These are phyloP conservation scores for Phoeniculus purpureus DNA, from an alignment of 2,797 vertebrate genomes.

Conservation along the genomic window DNA sequence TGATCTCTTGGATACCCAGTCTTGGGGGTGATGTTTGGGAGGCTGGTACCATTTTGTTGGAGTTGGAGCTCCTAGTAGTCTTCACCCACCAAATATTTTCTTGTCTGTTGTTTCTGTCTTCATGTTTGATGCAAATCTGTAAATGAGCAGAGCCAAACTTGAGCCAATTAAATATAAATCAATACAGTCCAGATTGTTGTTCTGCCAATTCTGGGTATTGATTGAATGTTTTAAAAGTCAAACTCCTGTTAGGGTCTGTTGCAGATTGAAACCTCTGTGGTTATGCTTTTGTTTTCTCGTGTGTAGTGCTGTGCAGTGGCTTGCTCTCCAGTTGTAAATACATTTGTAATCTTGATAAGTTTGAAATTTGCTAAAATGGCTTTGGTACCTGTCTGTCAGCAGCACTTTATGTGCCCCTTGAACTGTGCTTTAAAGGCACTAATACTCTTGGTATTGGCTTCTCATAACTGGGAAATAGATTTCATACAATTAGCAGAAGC, in stretches of 20 bases:
- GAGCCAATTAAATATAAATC: not conserved
- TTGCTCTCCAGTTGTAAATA: not conserved
- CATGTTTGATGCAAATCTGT: not conserved
- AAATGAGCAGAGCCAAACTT: not conserved
- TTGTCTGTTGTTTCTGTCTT: not conserved
- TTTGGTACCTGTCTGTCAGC: not conserved
- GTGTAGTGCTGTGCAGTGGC: not conserved
- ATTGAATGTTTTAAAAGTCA: not conserved
- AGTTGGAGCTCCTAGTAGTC: not conserved
- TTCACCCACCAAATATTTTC: not conserved
- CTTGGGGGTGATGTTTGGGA: not conserved
- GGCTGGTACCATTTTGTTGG: not conserved
- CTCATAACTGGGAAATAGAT: not conserved
- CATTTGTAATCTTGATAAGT: not conserved
- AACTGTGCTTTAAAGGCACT: not conserved
- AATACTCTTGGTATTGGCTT: not conserved
- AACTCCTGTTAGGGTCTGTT: not conserved
- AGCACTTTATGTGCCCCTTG: not conserved
- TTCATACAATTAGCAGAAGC: not conserved
- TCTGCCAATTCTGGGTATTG: not conserved
- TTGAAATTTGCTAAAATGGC: not conserved
- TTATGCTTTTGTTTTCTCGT: not conserved
- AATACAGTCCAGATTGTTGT: not conserved
- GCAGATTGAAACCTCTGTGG: not conserved
- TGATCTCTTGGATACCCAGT: not conserved